Conservation (phyloP, 2,113 vertebrate genomes). For the Cyprinus carpio region DNA sequence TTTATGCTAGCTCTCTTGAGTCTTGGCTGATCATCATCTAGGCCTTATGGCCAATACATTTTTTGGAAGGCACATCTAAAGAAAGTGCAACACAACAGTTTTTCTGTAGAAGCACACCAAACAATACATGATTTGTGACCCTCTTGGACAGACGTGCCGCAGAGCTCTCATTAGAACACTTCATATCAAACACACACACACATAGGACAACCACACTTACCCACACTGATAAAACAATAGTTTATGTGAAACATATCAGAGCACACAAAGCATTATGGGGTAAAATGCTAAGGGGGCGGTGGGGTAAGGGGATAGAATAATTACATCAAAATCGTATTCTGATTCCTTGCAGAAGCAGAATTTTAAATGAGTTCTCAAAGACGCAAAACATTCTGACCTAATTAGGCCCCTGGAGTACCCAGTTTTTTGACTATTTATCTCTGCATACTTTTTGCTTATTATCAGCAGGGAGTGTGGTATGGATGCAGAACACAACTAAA, state of each 20-base stretch:
- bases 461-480: slow-evolving; percentile 8
- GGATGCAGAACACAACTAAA: background rate
- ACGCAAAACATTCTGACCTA: slow-evolving; percentile 54
- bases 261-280: background rate
- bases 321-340: slow-evolving; percentile 51
- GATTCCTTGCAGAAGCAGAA: slow-evolving; percentile 49
- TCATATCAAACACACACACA: background rate
- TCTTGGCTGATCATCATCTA: background rate
- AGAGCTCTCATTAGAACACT: slow-evolving; percentile 35
- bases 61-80: background rate
- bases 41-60: background rate
- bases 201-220: background rate
- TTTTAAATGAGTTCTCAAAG: slow-evolving; percentile 49
- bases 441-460: slow-evolving; percentile 34
- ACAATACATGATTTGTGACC: slow-evolving; percentile 20
- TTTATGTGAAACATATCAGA: slow-evolving; percentile 25
- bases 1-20: slow-evolving; percentile 36
- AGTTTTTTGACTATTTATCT: slow-evolving; percentile 33
- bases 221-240: background rate
- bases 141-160: slow-evolving; percentile 1
- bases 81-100: background rate
- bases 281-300: background rate
- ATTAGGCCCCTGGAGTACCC: slow-evolving; percentile 57
- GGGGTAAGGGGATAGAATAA: slow-evolving; percentile 37
- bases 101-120: slow-evolving; percentile 5